Base-by-base conservation (phyloP, 2,888 invertebrate species). In the Drosophila borealis region DNA sequence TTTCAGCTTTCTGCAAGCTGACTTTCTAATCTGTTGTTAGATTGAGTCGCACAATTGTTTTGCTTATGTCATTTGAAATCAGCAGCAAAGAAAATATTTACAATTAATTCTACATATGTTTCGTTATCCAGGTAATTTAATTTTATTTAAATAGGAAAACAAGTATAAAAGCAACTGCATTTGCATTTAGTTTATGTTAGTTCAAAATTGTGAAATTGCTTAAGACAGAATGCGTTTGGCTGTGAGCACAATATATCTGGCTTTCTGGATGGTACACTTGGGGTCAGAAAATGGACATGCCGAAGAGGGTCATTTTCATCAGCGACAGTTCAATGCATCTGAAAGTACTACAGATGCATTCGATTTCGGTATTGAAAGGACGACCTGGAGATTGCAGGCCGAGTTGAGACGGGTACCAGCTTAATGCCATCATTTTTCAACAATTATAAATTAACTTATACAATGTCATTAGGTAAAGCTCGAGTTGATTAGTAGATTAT, bases 141-240 rank as follows among this genome's bases (percentile, higher is more conserved):
- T 0, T 29, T 29, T 13, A 36, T 36, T 14, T 19, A 2, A 19
- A 11, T 1, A n/a, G n/a, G 19, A 17, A 5, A 21, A n/a, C 0
- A n/a, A n/a, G 42, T 54, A 54, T 42, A 42, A 42, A 54, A 54
- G 53, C 33, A 19, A n/a, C n/a, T n/a, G 13, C n/a, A 33, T 42
- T 34, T 10, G 9, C 5, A 13, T 2, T 37, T 14, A 3, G 4
- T 11, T 2, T 19, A 10, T 19, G 10, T 54, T 42, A 6, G 10
- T 54, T 19, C 4, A 17, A 17, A 9, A 2, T 25, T 1, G 14
- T 39, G 4, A 39, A 39, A 39, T 4, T 9, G 39, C 2, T 19
- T 41, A 0, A 10, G 10, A 9, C 33, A 42, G 3, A 19, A 54
- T 54, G 53, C 10, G 19, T 4, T 42, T 33, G 2, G 1, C 19